Evolutionary conservation across 2,113 vertebrate genomes (phyloP), one percentile per base, ranked within the genome.

Genomic region (Dromaius novaehollandiae): DNA sequence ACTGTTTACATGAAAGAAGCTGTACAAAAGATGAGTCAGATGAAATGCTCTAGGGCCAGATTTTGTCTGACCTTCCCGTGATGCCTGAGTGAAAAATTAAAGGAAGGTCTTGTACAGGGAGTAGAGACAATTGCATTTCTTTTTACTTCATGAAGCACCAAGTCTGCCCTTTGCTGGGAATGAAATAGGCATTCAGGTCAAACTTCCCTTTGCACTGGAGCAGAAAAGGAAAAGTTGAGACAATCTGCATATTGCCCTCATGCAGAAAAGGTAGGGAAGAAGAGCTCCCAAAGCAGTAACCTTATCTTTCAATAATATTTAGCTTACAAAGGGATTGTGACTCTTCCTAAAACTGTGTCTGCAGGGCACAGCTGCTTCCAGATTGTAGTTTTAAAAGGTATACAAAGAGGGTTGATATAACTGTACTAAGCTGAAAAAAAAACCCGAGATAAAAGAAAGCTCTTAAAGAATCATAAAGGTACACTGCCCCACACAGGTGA

Each of bases 1-100:
- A 63, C 70, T 89, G 82, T 96, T 96, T 95, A 88, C 79, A 78
- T 94, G 87, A 94, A 96, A 93, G 85, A 91, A 93, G 38, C 71
- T 75, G 77, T 55, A 81, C 34, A 80, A 93, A 95, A 91, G 80
- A 75, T 51, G 3, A 95, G 71, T 68, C 71, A 94, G 82, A 96
- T 89, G 80, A 88, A 94, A 93, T 90, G 88, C 75, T 95, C n/a
- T 64, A 89, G 73, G 79, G 75, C 60, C 79, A 95, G 50, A 83
- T 95, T 96, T 90, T 85, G 74, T 77, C 71, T 94, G 94, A 96
- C 78, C 91, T 95, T 89, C 63, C 63, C 5, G 0, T 78, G 87
- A 82, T 78, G 89, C 55, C 32, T 51, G 66, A 48, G 87, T 77
- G 28, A 92, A 93, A 89, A 95, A 80, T n/a, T 92, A 75, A 91